Evolutionary conservation across 2,888 invertebrate genomes (phyloP).

Genomic region (Heteromyza rotundicornis): DNA sequence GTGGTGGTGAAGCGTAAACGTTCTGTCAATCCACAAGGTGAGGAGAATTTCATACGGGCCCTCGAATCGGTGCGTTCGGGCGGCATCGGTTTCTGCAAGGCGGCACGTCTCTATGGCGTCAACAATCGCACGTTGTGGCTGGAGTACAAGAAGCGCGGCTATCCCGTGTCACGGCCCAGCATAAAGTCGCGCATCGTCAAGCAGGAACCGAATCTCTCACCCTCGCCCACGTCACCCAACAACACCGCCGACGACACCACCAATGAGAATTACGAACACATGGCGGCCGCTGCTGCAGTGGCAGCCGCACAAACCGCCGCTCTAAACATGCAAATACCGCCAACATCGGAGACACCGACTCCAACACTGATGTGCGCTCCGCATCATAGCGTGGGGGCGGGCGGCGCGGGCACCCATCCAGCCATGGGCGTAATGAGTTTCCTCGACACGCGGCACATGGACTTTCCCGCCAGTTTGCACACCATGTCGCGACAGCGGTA

Average conservation of each 20-base stretch:
- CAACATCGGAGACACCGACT: slow-evolving; percentile 63
- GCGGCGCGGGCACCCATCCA: slow-evolving; percentile 62
- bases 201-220: slow-evolving; percentile 68
- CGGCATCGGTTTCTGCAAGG: slow-evolving; percentile 85
- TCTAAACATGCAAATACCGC: slow-evolving; percentile 63
- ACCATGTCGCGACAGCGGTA: slow-evolving; percentile 65
- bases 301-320: slow-evolving; percentile 54
- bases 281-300: slow-evolving; percentile 54
- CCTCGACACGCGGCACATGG: slow-evolving; percentile 74
- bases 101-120: slow-evolving; percentile 82
- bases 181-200: slow-evolving; percentile 78
- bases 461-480: slow-evolving; percentile 69
- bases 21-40: slow-evolving; percentile 80
- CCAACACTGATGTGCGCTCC: slow-evolving; percentile 69
- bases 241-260: slow-evolving; percentile 61
- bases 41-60: slow-evolving; percentile 82
- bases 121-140: slow-evolving; percentile 86
- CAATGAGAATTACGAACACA: slow-evolving; percentile 61
- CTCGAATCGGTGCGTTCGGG: slow-evolving; percentile 83
- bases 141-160: slow-evolving; percentile 84
- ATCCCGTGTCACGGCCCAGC: slow-evolving; percentile 80
- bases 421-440: slow-evolving; percentile 72
- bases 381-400: slow-evolving; percentile 56
- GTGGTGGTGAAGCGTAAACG: slow-evolving; percentile 72
- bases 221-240: slow-evolving; percentile 64